Evolutionary conservation across 2,888 invertebrate species (phyloP).

Genomic region (Encarsia formosa): DNA sequence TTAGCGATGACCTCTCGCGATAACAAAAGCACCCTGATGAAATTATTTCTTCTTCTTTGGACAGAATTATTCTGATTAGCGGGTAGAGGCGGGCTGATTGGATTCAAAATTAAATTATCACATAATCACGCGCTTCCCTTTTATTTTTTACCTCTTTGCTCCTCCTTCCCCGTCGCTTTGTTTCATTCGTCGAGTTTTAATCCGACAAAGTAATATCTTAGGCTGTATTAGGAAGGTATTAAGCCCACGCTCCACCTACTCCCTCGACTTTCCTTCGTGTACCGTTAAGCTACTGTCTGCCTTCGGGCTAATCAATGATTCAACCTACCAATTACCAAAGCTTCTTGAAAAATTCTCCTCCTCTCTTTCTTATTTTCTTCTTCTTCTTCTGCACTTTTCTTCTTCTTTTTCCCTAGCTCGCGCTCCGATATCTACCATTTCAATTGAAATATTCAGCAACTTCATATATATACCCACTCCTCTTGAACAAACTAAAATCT

Average conservation of each 20-base stretch:
- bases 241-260: neutral
- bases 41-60: no score
- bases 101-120: slow-evolving; percentile 38
- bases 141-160: neutral
- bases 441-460: slow-evolving; percentile 31
- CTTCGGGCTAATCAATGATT: slow-evolving; percentile 47
- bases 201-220: slow-evolving; percentile 44
- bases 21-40: no score
- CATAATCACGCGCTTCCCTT: slow-evolving; percentile 32
- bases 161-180: slow-evolving; percentile 27
- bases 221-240: slow-evolving; percentile 36
- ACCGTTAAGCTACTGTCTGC: slow-evolving; percentile 31
- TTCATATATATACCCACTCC: neutral
- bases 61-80: no score
- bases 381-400: neutral
- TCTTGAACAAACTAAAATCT: no score
- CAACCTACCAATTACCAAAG: slow-evolving; percentile 46
- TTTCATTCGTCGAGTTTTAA: slow-evolving; percentile 40
- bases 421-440: slow-evolving; percentile 15
- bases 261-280: neutral
- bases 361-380: slow-evolving; percentile 1
- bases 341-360: slow-evolving; percentile 41
- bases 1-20: no score
- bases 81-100: slow-evolving; percentile 5
- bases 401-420: neutral